Evolutionary conservation across 1,140 invertebrate species (phyloP).

Genomic region (Psix sp.): DNA sequence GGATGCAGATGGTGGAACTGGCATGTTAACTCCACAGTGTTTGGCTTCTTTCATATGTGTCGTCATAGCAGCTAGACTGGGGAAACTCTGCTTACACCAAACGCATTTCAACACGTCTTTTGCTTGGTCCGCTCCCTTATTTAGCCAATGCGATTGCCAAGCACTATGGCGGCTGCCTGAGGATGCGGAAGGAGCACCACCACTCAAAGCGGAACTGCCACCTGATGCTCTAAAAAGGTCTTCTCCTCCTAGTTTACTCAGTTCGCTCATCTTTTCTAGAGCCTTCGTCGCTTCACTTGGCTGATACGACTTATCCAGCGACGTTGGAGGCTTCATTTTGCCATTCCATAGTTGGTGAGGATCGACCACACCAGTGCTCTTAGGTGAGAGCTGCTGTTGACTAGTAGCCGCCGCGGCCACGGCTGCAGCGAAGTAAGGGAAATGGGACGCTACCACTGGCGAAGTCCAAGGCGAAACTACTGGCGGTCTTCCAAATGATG

Average conservation of each 20-base stretch:
- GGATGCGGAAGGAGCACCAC: conserved; percentile 64
- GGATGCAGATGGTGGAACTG: conserved; percentile 79
- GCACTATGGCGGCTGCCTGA: conserved; percentile 85
- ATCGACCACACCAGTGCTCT: conserved; percentile 78
- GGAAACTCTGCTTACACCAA: conserved; percentile 96
- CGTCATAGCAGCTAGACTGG: conserved; percentile 91
- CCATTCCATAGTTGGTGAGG: conserved; percentile 86
- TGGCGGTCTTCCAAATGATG: conserved; percentile 80
- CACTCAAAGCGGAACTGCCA: conserved; percentile 66
- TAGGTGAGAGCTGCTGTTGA: conserved; percentile 82
- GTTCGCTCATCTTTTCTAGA: conserved; percentile 93
- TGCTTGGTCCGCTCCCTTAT: conserved; percentile 93
- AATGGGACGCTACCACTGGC: conserved; percentile 84
- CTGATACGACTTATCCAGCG: conserved; percentile 77
- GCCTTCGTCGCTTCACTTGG: conserved; percentile 90
- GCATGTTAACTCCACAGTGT: conserved; percentile 90
- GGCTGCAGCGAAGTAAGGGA: conserved; percentile 89
- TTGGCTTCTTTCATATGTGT: conserved; percentile 97
- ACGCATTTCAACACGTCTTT: conserved; percentile 96
- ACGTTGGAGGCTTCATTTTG: conserved; percentile 83
- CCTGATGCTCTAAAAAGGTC: conserved; percentile 83
- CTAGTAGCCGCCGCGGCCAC: conserved; percentile 83
- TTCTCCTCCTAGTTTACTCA: conserved; percentile 88
- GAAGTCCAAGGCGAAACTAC: conserved; percentile 86
- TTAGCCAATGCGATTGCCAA: conserved; percentile 96